Conservation (phyloP, 2,888 invertebrate genomes). For the Chymomyza amoena region DNA sequence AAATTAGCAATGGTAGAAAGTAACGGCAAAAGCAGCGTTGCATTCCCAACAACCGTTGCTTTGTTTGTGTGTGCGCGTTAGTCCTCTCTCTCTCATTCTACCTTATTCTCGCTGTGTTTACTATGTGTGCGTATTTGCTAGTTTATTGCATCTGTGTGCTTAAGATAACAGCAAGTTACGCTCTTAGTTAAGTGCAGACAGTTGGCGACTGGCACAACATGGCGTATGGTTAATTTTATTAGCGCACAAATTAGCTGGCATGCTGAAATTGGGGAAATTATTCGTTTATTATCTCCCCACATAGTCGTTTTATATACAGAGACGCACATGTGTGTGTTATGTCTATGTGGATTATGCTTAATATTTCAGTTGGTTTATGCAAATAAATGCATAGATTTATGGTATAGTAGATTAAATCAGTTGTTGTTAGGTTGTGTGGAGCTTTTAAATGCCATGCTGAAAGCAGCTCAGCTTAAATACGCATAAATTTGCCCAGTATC, state of each 20-base stretch:
- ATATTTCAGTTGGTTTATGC: conserved; percentile 25
- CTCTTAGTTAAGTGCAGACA: conserved; percentile 11
- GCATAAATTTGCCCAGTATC: not conserved
- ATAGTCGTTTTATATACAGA: conserved; percentile 7
- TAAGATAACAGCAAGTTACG: conserved; percentile 55
- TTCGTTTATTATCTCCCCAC: conserved; percentile 7
- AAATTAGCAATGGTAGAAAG: conserved; percentile 35
- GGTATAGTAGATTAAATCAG: conserved; percentile 2
- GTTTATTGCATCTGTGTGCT: conserved; percentile 64
- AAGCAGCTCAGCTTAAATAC: not conserved
- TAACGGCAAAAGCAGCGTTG: not conserved
- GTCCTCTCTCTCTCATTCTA: not conserved
- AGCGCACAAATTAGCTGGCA: conserved; percentile 58
- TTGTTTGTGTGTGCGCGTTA: conserved; percentile 11
- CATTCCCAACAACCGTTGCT: not conserved
- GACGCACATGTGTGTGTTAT: not conserved
- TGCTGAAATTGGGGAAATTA: conserved; percentile 42
- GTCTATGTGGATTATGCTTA: conserved; percentile 3
- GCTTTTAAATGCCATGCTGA: not conserved
- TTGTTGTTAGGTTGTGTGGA: not conserved
- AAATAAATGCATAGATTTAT: conserved; percentile 14
- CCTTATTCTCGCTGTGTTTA: not conserved
- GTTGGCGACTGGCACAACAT: conserved; percentile 35
- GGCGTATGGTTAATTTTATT: conserved; percentile 69
- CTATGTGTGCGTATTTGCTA: conserved; percentile 29